Evolutionary conservation across 2,888 invertebrate genomes (phyloP), one percentile per base, ranked within the genome.

Genomic region (Mongoloraphidia duomilia): DNA sequence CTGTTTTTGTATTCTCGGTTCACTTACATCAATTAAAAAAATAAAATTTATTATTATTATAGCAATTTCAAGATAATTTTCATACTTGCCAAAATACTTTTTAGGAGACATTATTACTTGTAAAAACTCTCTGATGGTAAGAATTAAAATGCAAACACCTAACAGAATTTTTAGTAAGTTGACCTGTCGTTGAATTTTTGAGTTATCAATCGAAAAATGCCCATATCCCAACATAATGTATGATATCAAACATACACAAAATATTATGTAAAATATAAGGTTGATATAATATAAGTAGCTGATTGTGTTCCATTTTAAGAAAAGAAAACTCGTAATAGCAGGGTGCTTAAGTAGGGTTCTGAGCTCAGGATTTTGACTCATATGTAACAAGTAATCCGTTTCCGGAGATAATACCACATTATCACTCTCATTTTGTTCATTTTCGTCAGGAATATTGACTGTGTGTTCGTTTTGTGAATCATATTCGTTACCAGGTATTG

Each of bases 241-340:
- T 2, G 72, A 61, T 36, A 84, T 78, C 49, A 89, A 69, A 44
- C 80, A 73, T 9, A 79, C 55, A 64, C 83, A 82, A 58, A 87
- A 80, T 0, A 80, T 60, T 0, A 80, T 65, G 63, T 87, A 89
- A 56, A 85, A 77, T 3, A 77, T 65, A 35, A 88, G 76, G 60
- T 89, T 88, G 2, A 79, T 70, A 55, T 77, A 82, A 60, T 87
- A 84, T 35, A 86, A 71, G 54, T 78, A 75, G 49, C 84, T 79
- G 53, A 89, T 79, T 52, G 81, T 73, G 63, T 82, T 79, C 87
- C 88, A 89, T 64, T 89, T 89, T 51, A 89, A 70, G 57, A 82
- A 82, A 5, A 89, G 65, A 58, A 88, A 89, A 56, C 85, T 85
- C 1, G 84, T 82, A 43, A 88, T 76, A 1, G 88, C 73, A 1